These are phyloP conservation scores for Aporophyla lueneburgensis DNA, from an alignment of 2,888 invertebrate genomes.

Conservation along the genomic window DNA sequence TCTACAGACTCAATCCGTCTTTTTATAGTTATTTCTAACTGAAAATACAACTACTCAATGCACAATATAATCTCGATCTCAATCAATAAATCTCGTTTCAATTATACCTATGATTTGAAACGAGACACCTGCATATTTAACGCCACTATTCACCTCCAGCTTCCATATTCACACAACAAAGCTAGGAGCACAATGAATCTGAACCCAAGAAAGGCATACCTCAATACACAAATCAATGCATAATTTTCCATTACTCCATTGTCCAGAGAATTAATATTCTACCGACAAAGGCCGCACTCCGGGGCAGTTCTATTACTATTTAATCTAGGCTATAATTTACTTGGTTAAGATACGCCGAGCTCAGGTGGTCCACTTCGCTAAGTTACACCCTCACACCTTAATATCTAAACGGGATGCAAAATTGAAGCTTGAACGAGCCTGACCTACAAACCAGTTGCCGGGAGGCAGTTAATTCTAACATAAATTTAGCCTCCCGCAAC, in stretches of 20 bases:
- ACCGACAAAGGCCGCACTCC: constrained; percentile 21
- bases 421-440: constrained; percentile 57
- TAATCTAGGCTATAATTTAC: constrained; percentile 64
- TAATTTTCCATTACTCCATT: constrained; percentile 42
- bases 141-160: not conserved
- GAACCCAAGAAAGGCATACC: constrained; percentile 41
- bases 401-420: constrained; percentile 63
- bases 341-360: constrained; percentile 39
- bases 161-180: constrained; percentile 30
- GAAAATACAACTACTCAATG: not conserved
- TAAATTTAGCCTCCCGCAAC: constrained; percentile 54
- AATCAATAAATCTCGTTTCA: no score
- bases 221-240: constrained; percentile 41
- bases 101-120: no score
- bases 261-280: constrained; percentile 46
- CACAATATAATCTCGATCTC: no score
- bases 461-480: constrained; percentile 64
- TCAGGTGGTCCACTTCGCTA: constrained; percentile 58
- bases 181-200: constrained; percentile 37
- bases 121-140: constrained; percentile 22
- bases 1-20: not conserved
- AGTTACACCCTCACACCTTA: constrained; percentile 55
- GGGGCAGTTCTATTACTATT: constrained; percentile 58
- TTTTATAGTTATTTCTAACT: not conserved
- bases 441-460: constrained; percentile 57